Conservation (phyloP, 2,113 vertebrate genomes). For the Aspidoscelis tigris region DNA sequence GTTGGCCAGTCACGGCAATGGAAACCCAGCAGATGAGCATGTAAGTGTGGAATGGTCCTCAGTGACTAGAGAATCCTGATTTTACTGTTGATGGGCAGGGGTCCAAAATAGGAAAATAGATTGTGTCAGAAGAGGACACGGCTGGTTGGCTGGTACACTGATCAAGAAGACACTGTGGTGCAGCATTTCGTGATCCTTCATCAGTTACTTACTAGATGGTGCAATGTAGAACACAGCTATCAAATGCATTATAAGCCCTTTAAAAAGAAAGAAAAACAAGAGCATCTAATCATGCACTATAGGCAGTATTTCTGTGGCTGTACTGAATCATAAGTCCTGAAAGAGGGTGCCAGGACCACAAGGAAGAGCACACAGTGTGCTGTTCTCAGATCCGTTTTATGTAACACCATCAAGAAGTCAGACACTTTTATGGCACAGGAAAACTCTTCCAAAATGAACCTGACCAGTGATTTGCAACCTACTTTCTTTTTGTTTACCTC, state of each 20-base stretch:
- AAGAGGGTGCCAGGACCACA: slow-evolving; percentile 38
- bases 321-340: not conserved
- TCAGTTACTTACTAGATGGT: not conserved
- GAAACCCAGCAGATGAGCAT: no score
- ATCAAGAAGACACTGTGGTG: not conserved
- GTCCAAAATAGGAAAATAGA: not conserved
- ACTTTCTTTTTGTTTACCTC: slow-evolving; percentile 34
- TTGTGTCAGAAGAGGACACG: no score
- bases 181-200: not conserved
- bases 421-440: slow-evolving; percentile 45
- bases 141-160: not conserved
- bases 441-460: slow-evolving; percentile 42
- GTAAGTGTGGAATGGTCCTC: not conserved
- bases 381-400: slow-evolving; percentile 42
- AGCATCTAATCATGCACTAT: not conserved
- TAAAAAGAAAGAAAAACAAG: slow-evolving; percentile 11
- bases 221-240: not conserved
- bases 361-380: slow-evolving; percentile 55
- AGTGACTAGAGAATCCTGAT: not conserved
- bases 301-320: not conserved
- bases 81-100: not conserved
- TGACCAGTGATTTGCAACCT: slow-evolving; percentile 7
- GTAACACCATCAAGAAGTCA: slow-evolving; percentile 44
- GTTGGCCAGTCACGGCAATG: no score
- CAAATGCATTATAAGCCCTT: not conserved